phyloP scores from a whole-genome alignment of 2,113 vertebrate species.

The Pseudolaguvia tuberculata region DNA sequence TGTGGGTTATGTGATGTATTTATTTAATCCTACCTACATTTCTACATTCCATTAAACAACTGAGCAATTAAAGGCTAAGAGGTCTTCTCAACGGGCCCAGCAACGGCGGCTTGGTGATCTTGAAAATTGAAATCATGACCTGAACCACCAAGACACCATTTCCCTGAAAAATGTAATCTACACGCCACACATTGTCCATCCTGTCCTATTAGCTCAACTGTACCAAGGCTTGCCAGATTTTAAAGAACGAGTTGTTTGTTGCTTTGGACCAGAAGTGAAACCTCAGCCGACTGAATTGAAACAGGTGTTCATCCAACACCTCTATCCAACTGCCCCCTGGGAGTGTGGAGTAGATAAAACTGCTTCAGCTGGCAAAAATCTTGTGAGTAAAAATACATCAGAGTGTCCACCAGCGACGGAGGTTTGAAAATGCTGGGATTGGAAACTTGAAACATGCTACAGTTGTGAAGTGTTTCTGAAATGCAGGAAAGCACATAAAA shows the following conservation, averaged over 20 bases:
- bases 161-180: background rate
- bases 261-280: conserved; percentile 29
- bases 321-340: conserved; percentile 30
- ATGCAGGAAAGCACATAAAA: background rate
- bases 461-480: background rate
- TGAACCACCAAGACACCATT: no score
- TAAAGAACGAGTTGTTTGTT: conserved; percentile 7
- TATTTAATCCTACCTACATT: no score
- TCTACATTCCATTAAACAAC: no score
- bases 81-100: no score
- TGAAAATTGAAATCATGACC: no score
- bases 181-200: background rate
- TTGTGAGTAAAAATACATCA: conserved; percentile 20
- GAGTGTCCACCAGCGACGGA: background rate
- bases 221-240: background rate
- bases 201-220: background rate
- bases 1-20: no score
- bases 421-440: conserved; percentile 9
- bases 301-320: conserved; percentile 38
- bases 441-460: background rate
- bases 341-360: conserved; percentile 19
- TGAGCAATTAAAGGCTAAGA: no score
- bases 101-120: no score
- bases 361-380: conserved; percentile 25
- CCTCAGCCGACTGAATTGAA: conserved; percentile 34